phyloP scores from a whole-genome alignment of 2,113 vertebrate genomes.

The Phalacrocorax carbo region DNA sequence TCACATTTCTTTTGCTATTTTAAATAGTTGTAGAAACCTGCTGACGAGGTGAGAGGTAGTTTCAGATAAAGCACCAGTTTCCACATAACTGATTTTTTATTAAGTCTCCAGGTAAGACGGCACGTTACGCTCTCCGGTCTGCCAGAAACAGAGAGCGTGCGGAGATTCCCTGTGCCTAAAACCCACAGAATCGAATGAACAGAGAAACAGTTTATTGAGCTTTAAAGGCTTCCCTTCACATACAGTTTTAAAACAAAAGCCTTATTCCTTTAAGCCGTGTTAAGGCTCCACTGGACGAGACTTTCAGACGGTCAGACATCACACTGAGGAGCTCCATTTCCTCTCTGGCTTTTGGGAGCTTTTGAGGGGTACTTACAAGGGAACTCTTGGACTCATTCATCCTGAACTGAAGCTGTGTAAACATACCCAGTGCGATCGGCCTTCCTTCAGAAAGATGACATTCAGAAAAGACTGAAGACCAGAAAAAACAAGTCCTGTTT shows the following conservation, averaged over 20 bases:
- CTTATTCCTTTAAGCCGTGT: neutral
- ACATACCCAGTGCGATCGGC: neutral
- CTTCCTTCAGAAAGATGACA: neutral
- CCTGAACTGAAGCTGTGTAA: neutral
- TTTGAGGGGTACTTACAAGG: neutral
- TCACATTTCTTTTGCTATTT: neutral
- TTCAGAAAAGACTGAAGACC: neutral
- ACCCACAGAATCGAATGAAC: neutral
- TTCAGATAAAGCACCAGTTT: neutral
- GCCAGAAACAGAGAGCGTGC: neutral
- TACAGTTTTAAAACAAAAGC: neutral
- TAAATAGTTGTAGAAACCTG: neutral
- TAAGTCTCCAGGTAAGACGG: neutral
- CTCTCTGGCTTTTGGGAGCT: slow-evolving; percentile 34
- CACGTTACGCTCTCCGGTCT: fast-evolving
- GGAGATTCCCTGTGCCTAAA: neutral
- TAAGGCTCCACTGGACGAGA: neutral
- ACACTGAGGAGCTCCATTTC: neutral
- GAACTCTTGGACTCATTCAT: neutral
- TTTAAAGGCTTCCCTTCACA: neutral
- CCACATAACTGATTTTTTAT: neutral
- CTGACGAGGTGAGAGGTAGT: neutral
- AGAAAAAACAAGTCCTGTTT: neutral
- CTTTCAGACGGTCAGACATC: neutral
- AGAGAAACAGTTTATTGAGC: neutral